Evolutionary conservation across 2,113 vertebrate species (phyloP).

Genomic region (Sardina pilchardus): DNA sequence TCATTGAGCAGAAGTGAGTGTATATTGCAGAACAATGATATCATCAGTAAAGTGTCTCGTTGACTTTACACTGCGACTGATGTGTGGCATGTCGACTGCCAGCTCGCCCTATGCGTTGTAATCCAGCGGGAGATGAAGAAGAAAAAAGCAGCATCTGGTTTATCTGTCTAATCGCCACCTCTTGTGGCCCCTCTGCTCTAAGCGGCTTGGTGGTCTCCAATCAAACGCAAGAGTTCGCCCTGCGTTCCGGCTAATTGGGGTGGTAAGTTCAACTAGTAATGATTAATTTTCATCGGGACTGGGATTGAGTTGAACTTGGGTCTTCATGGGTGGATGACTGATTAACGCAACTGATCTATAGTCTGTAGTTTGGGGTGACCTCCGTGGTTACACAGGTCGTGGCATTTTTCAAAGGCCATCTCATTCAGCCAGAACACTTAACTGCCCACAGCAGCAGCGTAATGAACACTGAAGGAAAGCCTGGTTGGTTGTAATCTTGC

Average conservation of each 20-base stretch:
- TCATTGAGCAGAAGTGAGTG: neutral
- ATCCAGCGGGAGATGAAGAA: neutral
- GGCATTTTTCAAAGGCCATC: neutral
- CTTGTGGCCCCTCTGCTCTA: neutral
- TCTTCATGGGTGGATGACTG: neutral
- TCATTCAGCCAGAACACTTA: neutral
- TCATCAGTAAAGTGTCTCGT: neutral
- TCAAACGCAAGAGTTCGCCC: too few relatives aligned
- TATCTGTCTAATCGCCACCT: neutral
- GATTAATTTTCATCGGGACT: neutral
- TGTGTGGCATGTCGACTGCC: neutral
- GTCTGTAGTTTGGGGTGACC: neutral
- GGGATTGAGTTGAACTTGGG: neutral
- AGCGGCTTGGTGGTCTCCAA: neutral
- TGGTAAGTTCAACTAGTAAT: slow-evolving; percentile 1
- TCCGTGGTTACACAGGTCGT: neutral
- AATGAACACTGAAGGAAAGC: neutral
- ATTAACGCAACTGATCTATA: neutral
- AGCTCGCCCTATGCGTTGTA: neutral
- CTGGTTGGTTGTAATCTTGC: neutral
- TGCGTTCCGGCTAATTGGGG: neutral
- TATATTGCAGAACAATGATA: neutral
- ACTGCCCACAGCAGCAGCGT: neutral
- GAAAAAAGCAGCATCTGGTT: neutral
- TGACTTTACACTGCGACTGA: neutral